Conservation (phyloP, 2,113 vertebrate species). For the Phrynosoma platyrhinos region DNA sequence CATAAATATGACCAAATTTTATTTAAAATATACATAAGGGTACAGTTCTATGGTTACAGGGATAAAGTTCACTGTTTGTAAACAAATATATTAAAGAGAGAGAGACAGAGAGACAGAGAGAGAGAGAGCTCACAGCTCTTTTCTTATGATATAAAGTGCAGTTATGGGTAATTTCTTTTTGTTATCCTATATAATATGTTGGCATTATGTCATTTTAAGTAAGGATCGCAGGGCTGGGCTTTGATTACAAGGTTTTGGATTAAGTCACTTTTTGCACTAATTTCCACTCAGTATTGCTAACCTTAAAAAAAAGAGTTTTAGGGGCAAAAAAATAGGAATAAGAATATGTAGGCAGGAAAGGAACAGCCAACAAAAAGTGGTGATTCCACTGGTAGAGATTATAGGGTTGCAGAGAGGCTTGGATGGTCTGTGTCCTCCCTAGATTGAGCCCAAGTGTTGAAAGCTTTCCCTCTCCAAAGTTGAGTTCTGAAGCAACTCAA, state of each 20-base stretch:
- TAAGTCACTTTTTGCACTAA: constrained; percentile 1
- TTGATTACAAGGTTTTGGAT: constrained; percentile 36
- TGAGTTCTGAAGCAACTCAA: background rate
- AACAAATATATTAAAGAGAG: constrained; percentile 67
- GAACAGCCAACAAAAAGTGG: background rate
- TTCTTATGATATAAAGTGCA: constrained; percentile 73
- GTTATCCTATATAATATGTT: constrained; percentile 72
- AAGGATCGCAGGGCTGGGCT: constrained; percentile 46
- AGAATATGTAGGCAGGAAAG: background rate
- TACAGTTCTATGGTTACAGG: constrained; percentile 63
- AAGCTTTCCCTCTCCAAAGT: background rate
- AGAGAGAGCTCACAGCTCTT: constrained; percentile 57
- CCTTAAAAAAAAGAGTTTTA: background rate
- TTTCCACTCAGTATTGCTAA: background rate
- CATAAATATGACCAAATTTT: constrained; percentile 82
- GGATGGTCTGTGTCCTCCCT: no score
- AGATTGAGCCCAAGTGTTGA: background rate
- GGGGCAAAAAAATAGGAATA: no score
- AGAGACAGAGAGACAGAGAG: background rate
- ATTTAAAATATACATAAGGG: constrained; percentile 77
- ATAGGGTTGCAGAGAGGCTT: background rate
- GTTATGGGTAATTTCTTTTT: constrained; percentile 52
- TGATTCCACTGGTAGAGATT: no score
- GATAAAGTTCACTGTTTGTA: constrained; percentile 72
- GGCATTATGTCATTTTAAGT: background rate